phyloP scores from a whole-genome alignment of 2,113 vertebrate species.

The Cyanoramphus novaezelandiae region DNA sequence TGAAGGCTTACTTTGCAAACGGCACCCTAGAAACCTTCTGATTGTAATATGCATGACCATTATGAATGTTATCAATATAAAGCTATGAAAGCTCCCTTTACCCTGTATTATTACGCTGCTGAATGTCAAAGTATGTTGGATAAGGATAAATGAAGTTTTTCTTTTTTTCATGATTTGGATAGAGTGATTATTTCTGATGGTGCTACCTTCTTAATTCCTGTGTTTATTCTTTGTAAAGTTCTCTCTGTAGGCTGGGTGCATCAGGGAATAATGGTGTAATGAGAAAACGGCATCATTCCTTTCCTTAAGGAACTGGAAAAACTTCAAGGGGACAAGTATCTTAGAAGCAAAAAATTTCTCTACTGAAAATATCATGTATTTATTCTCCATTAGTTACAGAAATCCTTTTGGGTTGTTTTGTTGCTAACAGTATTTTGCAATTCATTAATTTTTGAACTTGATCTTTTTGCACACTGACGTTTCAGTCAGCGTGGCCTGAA shows the following conservation, averaged over 20 bases:
- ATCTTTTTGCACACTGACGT: not conserved
- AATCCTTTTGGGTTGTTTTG: not conserved
- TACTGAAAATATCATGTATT: not conserved
- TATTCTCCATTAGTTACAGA: not conserved
- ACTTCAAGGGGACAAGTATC: not conserved
- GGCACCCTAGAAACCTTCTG: constrained; percentile 18
- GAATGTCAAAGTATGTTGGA: not conserved
- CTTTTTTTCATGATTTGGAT: not conserved
- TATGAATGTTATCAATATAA: constrained; percentile 46
- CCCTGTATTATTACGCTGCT: constrained; percentile 1
- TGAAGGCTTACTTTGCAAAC: constrained; percentile 34
- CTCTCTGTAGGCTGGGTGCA: not conserved
- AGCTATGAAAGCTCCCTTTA: constrained; percentile 1
- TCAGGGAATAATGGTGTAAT: not conserved
- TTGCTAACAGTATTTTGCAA: not conserved
- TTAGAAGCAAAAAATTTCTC: not conserved
- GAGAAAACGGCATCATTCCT: not conserved
- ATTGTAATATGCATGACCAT: constrained; percentile 66
- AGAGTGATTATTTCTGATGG: not conserved
- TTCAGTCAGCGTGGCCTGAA: not conserved
- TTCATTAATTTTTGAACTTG: not conserved
- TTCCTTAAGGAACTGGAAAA: not conserved
- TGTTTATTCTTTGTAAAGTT: constrained; percentile 4
- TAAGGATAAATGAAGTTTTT: not conserved
- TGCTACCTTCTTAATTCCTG: constrained; percentile 13